Evolutionary conservation across 2,113 vertebrate species (phyloP).

Genomic region (Vulpes ferrilata): DNA sequence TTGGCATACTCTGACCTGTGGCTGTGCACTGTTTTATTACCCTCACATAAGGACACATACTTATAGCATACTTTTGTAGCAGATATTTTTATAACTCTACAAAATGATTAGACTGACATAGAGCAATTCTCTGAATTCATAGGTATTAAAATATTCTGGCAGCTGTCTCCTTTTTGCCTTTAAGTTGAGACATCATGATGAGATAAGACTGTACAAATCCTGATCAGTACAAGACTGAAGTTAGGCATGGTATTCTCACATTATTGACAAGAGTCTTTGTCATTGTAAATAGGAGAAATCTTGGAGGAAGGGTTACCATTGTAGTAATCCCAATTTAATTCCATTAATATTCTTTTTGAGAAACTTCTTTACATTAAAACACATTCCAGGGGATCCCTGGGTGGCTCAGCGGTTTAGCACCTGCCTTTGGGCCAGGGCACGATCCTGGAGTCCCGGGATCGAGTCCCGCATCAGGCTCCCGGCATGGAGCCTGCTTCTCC

Average conservation of each 20-base stretch:
- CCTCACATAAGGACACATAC: constrained; percentile 62
- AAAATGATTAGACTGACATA: constrained; percentile 79
- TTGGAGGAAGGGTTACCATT: constrained; percentile 28
- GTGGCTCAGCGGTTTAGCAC: too few species aligned
- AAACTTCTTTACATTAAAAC: constrained; percentile 55
- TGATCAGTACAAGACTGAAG: background rate
- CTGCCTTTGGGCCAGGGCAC: too few species aligned
- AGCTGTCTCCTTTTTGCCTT: constrained; percentile 80
- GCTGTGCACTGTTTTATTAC: constrained; percentile 76
- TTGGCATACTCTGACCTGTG: constrained; percentile 73
- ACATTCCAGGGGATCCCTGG: background rate
- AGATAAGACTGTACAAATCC: constrained; percentile 68
- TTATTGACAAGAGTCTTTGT: constrained; percentile 66
- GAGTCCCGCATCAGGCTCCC: too few species aligned
- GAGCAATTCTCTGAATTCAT: constrained; percentile 81
- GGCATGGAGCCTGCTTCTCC: too few species aligned
- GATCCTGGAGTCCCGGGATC: too few species aligned
- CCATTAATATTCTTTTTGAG: constrained; percentile 57
- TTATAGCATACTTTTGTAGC: constrained; percentile 72
- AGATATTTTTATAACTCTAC: constrained; percentile 81
- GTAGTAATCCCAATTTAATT: constrained; percentile 57
- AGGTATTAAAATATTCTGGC: constrained; percentile 82
- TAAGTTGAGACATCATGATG: constrained; percentile 78
- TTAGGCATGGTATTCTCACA: background rate
- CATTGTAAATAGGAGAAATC: constrained; percentile 45